Conservation (phyloP, 2,113 vertebrate genomes). For the Anolis sagrei region DNA sequence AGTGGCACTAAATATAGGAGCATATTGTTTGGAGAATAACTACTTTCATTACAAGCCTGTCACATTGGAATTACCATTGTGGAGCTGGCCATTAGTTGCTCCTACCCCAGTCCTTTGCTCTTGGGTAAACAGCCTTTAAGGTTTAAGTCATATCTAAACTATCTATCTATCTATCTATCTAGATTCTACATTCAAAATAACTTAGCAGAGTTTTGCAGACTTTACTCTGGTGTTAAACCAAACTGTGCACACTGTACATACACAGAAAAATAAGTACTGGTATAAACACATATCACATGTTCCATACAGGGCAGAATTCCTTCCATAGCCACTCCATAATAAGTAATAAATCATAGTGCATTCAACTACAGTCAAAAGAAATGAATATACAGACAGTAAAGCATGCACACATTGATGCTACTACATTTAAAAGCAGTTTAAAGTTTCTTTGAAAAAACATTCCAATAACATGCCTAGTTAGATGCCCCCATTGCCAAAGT, state of each 20-base stretch:
- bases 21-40: neutral
- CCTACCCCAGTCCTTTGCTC: neutral
- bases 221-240: neutral
- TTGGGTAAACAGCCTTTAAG: neutral
- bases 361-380: neutral
- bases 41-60: slow-evolving; percentile 15
- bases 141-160: neutral
- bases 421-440: neutral
- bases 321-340: neutral
- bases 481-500: too few relatives aligned
- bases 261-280: neutral
- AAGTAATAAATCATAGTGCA: neutral
- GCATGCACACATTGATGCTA: neutral
- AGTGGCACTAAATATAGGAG: neutral
- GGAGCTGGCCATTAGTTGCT: neutral
- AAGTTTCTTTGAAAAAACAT: neutral
- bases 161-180: neutral
- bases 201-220: neutral
- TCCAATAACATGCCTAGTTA: neutral
- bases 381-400: neutral
- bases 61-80: slow-evolving; percentile 7
- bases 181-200: neutral
- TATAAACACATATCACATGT: neutral
- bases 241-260: neutral
- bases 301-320: neutral